phyloP scores from a whole-genome alignment of 2,113 vertebrate genomes.

The Phaethornis superciliosus region DNA sequence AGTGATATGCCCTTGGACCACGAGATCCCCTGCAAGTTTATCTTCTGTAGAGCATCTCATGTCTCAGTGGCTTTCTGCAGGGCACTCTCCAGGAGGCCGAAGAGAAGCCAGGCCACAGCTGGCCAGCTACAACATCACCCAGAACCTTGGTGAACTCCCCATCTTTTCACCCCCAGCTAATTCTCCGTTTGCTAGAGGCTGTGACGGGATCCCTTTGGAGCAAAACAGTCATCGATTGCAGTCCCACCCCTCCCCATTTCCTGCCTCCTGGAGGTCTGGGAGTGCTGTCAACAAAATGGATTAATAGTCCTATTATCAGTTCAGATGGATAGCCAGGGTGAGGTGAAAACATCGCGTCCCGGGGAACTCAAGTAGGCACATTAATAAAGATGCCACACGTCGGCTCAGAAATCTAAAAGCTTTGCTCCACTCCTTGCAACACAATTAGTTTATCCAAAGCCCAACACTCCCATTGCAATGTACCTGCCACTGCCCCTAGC shows the following conservation, averaged over 20 bases:
- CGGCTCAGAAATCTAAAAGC: conserved; percentile 42
- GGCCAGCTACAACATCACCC: not conserved
- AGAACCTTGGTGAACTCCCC: not conserved
- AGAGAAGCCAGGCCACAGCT: not conserved
- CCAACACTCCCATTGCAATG: accelerated
- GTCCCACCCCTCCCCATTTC: conserved; percentile 31
- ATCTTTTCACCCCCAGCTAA: not conserved
- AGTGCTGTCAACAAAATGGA: conserved; percentile 62
- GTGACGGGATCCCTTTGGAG: not conserved
- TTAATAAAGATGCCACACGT: conserved; percentile 62
- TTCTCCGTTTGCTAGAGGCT: not conserved
- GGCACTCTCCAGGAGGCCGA: not conserved
- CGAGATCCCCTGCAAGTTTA: not conserved
- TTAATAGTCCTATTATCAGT: conserved; percentile 68
- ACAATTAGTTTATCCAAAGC: conserved; percentile 28
- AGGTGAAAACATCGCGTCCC: conserved; percentile 62
- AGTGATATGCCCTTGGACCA: accelerated
- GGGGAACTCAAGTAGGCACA: conserved; percentile 51
- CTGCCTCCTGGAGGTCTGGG: conserved; percentile 55
- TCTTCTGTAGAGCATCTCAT: not conserved
- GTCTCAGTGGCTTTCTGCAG: not conserved
- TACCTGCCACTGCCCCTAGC: not conserved
- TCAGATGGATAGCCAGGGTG: conserved; percentile 63
- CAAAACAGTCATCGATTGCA: conserved; percentile 12
- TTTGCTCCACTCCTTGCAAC: not conserved